A percentile compares a stretch with the other conserved stretches of the same genome.
phyloP scores from a whole-genome alignment of 2,797 vertebrate species.

The Trichosurus vulpecula region DNA sequence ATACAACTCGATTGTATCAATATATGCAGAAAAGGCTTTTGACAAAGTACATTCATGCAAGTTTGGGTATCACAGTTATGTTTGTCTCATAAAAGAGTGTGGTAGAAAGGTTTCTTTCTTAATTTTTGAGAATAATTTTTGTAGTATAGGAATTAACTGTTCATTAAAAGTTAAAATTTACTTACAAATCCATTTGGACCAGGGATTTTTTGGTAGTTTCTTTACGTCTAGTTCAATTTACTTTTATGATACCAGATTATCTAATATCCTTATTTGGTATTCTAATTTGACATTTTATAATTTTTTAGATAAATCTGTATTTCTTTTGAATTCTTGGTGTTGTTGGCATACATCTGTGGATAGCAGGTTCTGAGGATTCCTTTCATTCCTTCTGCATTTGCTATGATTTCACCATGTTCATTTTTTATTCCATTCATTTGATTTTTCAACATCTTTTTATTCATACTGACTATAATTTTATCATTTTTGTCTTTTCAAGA shows the following conservation, averaged over 20 bases:
- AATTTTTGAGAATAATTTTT: neutral
- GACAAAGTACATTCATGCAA: neutral
- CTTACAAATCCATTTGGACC: neutral
- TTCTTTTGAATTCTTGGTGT: neutral
- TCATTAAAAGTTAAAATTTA: neutral
- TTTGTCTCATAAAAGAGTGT: neutral
- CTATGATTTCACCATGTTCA: neutral
- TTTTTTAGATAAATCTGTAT: neutral
- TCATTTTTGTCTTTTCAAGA: neutral
- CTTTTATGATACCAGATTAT: neutral
- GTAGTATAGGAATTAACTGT: neutral
- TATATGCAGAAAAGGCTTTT: neutral
- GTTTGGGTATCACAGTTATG: neutral
- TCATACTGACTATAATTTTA: neutral
- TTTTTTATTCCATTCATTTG: neutral
- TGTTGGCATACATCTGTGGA: neutral
- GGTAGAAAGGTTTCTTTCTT: neutral
- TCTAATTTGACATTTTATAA: neutral
- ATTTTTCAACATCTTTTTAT: neutral
- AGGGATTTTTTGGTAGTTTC: neutral
- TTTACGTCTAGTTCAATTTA: neutral
- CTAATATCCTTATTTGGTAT: neutral
- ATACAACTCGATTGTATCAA: neutral
- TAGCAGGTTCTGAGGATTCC: neutral
- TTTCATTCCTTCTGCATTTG: neutral